phyloP scores from a whole-genome alignment of 1,140 invertebrate genomes.

The Temnothorax nylanderi region DNA sequence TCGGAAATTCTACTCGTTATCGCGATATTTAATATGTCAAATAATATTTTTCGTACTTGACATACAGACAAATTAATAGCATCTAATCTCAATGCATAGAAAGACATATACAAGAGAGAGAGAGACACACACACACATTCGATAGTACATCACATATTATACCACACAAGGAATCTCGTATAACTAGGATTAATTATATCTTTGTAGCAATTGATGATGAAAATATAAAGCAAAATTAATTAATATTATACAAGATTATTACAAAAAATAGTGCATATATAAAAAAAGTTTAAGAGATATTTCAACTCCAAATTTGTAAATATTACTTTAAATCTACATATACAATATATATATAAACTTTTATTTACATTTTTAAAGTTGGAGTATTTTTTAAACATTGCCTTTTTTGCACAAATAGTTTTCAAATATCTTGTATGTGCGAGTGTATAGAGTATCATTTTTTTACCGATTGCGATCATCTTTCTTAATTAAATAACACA shows the following conservation, averaged over 20 bases:
- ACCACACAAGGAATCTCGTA: background rate
- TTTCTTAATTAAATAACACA: conserved; percentile 19
- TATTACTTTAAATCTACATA: background rate
- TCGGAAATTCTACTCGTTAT: background rate
- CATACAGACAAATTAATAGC: background rate
- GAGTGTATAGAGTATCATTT: conserved; percentile 8
- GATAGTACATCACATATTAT: background rate
- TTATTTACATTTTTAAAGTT: background rate
- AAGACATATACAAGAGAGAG: background rate
- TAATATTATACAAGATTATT: background rate
- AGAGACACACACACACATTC: too few species aligned
- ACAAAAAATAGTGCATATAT: background rate
- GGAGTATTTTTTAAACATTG: background rate
- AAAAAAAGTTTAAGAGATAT: background rate
- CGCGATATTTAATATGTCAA: background rate
- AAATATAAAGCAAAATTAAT: background rate
- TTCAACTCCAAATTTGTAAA: background rate
- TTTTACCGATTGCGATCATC: background rate
- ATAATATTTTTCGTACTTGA: background rate
- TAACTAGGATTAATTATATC: background rate
- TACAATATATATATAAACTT: background rate
- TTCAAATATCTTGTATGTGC: background rate
- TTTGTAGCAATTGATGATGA: background rate
- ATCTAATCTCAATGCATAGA: background rate
- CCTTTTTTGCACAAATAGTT: background rate